Percentiles rank a stretch among this genome's conserved stretches.
Evolutionary conservation across 2,888 invertebrate genomes (phyloP).

Genomic region (Agonopterix heracliana): DNA sequence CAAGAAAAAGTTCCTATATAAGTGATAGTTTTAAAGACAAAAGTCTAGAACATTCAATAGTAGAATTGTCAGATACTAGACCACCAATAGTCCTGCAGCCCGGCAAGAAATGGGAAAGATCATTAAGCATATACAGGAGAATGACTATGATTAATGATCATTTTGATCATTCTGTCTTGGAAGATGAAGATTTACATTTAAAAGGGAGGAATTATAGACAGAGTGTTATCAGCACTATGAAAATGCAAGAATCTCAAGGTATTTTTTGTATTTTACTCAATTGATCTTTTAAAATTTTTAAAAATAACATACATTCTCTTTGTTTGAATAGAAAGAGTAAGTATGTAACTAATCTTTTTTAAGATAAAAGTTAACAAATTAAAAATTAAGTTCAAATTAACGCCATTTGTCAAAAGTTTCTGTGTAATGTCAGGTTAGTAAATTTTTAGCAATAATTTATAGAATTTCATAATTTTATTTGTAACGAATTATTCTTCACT

Average conservation of each 20-base stretch:
- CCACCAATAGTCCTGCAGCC: constrained; percentile 72
- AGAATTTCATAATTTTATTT: constrained; percentile 8
- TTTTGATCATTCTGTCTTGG: constrained; percentile 54
- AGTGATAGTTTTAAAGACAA: no score
- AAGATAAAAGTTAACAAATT: no score
- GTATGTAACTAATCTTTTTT: no score
- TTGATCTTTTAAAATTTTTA: neutral
- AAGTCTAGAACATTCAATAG: no score
- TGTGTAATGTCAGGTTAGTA: constrained; percentile 72
- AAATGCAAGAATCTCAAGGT: constrained; percentile 67
- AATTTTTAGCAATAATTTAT: constrained; percentile 22
- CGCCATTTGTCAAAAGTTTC: constrained; percentile 62
- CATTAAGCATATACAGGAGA: constrained; percentile 75
- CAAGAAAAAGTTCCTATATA: constrained; percentile 10
- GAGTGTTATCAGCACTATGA: constrained; percentile 69
- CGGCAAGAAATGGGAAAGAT: constrained; percentile 82
- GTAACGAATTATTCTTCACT: constrained; percentile 18
- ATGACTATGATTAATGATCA: constrained; percentile 58
- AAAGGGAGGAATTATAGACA: constrained; percentile 75
- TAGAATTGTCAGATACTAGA: constrained; percentile 2
- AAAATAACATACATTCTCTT: neutral
- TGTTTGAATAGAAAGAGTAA: no score
- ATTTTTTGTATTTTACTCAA: constrained; percentile 10
- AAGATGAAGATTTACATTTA: constrained; percentile 46
- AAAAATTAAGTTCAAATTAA: constrained; percentile 4